Percentiles rank a stretch among this genome's conserved stretches.
Conservation (phyloP, 64 coral and sea anemone species). For the Astreopora myriophthalma region DNA sequence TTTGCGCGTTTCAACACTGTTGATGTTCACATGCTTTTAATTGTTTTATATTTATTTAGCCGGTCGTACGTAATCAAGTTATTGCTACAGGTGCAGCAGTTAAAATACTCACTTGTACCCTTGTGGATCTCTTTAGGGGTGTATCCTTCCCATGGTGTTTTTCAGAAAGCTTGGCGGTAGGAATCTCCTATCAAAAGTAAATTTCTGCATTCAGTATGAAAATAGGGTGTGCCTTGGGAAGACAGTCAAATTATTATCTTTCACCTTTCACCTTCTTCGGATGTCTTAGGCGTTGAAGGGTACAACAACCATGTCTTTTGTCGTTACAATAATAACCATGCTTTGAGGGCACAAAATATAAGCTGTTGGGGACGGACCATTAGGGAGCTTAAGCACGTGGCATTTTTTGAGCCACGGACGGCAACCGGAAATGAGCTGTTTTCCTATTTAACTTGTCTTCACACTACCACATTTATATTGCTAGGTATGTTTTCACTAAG, state of each 20-base stretch:
- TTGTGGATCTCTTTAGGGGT: constrained; percentile 22
- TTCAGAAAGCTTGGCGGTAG: neutral
- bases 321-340: neutral
- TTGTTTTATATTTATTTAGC: constrained; percentile 7
- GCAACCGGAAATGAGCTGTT: too few species aligned
- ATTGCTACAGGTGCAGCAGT: constrained; percentile 11
- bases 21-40: neutral
- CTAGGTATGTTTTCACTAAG: too few species aligned
- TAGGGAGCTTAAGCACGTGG: too few species aligned
- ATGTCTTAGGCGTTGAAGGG: neutral
- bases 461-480: too few species aligned
- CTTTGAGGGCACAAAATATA: constrained; percentile 8
- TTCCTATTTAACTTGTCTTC: neutral
- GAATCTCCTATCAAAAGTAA: neutral
- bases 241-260: neutral
- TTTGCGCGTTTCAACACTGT: neutral
- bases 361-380: constrained; percentile 3
- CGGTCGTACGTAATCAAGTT: constrained; percentile 7
- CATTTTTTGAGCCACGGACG: too few species aligned
- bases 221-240: neutral
- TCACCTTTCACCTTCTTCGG: neutral
- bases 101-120: constrained; percentile 5
- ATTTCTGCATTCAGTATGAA: neutral
- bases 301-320: neutral
- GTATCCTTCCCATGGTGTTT: neutral